Conservation (phyloP, 1,140 invertebrate genomes). For the Drosophila gunungcola region DNA sequence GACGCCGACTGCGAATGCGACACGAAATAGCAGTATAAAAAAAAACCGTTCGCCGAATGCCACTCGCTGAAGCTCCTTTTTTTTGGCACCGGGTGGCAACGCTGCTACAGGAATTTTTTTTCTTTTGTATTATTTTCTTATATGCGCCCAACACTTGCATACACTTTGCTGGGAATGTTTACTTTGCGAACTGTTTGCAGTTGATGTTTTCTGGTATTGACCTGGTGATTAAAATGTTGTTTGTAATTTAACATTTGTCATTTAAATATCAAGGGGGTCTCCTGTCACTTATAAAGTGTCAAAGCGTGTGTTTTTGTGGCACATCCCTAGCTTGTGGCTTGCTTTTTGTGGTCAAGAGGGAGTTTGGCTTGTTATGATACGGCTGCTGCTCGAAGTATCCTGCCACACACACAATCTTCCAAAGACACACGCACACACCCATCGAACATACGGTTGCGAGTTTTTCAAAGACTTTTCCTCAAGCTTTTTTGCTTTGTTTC, state of each 20-base stretch:
- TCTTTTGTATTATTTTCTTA: background rate
- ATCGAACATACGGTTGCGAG: background rate
- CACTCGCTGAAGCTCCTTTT: conserved; percentile 45
- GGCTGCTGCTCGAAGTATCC: background rate
- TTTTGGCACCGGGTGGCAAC: conserved; percentile 51
- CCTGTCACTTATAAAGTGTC: background rate
- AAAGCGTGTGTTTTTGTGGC: background rate
- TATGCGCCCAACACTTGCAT: background rate
- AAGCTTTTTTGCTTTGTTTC: background rate
- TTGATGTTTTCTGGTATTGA: background rate
- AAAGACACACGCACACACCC: background rate
- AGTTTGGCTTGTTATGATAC: conserved; percentile 13
- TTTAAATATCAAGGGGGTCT: background rate
- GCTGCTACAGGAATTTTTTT: conserved; percentile 11
- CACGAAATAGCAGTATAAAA: conserved; percentile 27
- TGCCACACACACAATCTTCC: conserved; percentile 19
- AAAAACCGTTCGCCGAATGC: conserved; percentile 17
- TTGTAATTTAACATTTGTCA: background rate
- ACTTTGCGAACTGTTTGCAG: conserved; percentile 1
- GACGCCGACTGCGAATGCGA: conserved; percentile 18
- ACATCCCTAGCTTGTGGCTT: conserved; percentile 14
- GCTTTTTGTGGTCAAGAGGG: conserved; percentile 13
- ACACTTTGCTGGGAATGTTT: conserved; percentile 10
- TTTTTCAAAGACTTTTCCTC: background rate
- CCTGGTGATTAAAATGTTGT: background rate